Evolutionary conservation across 2,888 invertebrate genomes (phyloP).

Genomic region (Drepana falcataria): DNA sequence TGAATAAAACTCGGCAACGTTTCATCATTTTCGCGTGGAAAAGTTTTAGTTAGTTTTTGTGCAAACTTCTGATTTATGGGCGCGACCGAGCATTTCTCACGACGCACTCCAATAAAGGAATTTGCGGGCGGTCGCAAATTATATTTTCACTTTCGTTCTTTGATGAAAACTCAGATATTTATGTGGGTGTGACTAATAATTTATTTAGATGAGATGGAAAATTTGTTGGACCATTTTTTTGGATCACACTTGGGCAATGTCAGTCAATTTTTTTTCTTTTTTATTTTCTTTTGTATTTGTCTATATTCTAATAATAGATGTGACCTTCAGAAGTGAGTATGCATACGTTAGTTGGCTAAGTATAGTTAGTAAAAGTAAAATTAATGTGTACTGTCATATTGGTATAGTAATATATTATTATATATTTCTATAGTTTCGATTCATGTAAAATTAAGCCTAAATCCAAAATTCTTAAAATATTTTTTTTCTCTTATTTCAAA

Average conservation of each 20-base stretch:
- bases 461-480: too few relatives aligned
- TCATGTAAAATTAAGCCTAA: too few relatives aligned
- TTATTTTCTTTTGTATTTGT: too few relatives aligned
- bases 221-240: not conserved
- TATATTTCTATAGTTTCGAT: too few relatives aligned
- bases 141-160: constrained; percentile 30
- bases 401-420: too few relatives aligned
- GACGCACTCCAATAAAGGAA: constrained; percentile 60
- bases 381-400: too few relatives aligned
- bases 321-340: too few relatives aligned
- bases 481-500: too few relatives aligned
- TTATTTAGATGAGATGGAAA: constrained; percentile 19
- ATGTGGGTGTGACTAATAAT: constrained; percentile 22
- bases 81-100: constrained; percentile 42
- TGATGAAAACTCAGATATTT: constrained; percentile 36
- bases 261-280: too few relatives aligned
- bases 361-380: too few relatives aligned
- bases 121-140: constrained; percentile 52
- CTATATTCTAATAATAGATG: too few relatives aligned
- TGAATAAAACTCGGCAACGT: constrained; percentile 65
- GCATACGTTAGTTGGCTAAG: too few relatives aligned
- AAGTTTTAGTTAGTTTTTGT: constrained; percentile 74
- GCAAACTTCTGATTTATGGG: constrained; percentile 68
- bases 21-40: constrained; percentile 68
- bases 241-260: not conserved